A percentile compares a stretch with the other conserved stretches of the same genome.
Evolutionary conservation across 2,113 vertebrate genomes (phyloP).

Genomic region (Cygnus buccinator): DNA sequence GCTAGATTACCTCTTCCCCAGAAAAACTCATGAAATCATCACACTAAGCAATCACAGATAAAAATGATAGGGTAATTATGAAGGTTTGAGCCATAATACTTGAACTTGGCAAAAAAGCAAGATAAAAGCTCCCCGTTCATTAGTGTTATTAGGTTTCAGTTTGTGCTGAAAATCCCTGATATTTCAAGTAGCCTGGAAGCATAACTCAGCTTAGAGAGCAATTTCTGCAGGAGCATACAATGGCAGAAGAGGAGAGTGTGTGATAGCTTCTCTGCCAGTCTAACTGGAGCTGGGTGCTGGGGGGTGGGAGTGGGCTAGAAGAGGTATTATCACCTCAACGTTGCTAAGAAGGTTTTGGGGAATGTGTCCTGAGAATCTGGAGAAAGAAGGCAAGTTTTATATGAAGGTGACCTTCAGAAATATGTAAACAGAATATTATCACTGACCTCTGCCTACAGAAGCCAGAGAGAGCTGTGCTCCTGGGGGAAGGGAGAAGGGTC

Average conservation of each 20-base stretch:
- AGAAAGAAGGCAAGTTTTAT: background rate
- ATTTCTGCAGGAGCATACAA: background rate
- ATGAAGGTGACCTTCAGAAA: background rate
- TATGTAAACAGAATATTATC: background rate
- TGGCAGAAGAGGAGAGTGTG: background rate
- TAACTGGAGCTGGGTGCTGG: background rate
- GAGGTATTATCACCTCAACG: background rate
- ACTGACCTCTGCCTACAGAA: background rate
- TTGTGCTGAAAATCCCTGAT: slow-evolving; percentile 41
- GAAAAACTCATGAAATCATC: slow-evolving; percentile 51
- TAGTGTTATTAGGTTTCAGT: slow-evolving; percentile 25
- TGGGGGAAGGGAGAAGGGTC: background rate
- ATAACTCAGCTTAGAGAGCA: slow-evolving; percentile 5
- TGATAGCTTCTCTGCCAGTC: background rate
- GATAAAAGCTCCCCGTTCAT: slow-evolving; percentile 47
- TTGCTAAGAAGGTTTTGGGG: background rate
- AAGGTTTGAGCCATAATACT: slow-evolving; percentile 29
- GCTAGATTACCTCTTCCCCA: slow-evolving; percentile 31
- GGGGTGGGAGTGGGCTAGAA: background rate
- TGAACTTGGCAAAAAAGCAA: slow-evolving; percentile 47
- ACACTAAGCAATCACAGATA: background rate
- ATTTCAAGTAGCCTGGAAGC: slow-evolving; percentile 32
- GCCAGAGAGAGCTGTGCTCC: background rate
- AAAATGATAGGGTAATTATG: slow-evolving; percentile 56
- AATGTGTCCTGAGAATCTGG: background rate